phyloP scores from a whole-genome alignment of 2,888 invertebrate genomes.

The Allolobophora icterica region DNA sequence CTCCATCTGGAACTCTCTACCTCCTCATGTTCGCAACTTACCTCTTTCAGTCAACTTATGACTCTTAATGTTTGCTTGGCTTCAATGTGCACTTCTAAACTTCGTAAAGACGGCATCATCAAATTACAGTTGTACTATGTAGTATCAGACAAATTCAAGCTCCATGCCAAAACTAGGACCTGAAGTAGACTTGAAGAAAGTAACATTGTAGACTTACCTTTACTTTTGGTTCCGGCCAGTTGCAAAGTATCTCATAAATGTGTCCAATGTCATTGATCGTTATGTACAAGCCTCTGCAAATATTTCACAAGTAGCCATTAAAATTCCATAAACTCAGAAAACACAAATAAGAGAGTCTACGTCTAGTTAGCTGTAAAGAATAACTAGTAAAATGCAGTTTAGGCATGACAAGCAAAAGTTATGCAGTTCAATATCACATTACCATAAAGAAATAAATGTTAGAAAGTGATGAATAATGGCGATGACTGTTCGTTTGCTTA shows the following conservation, averaged over 20 bases:
- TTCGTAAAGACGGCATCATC: no score
- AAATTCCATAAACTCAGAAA: constrained; percentile 21
- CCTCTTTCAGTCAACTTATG: no score
- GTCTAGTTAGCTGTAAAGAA: background rate
- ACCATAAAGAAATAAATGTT: background rate
- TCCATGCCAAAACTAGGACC: background rate
- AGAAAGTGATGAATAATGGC: no score
- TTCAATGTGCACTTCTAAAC: no score
- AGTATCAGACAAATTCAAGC: background rate
- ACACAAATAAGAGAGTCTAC: constrained; percentile 19
- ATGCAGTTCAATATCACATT: background rate
- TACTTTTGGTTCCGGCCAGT: constrained; percentile 78
- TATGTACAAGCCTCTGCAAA: constrained; percentile 82
- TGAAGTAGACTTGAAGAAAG: background rate
- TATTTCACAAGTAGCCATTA: background rate
- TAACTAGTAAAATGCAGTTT: background rate
- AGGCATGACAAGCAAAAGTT: background rate
- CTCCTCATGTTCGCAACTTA: no score
- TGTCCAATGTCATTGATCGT: constrained; percentile 94
- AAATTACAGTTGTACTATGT: no score
- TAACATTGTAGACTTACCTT: constrained; percentile 54
- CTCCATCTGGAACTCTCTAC: no score
- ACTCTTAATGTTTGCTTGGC: no score
- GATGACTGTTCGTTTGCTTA: no score
- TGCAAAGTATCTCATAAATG: constrained; percentile 88